phyloP scores from a whole-genome alignment of 1,140 invertebrate species.

The Carposina sasakii region DNA sequence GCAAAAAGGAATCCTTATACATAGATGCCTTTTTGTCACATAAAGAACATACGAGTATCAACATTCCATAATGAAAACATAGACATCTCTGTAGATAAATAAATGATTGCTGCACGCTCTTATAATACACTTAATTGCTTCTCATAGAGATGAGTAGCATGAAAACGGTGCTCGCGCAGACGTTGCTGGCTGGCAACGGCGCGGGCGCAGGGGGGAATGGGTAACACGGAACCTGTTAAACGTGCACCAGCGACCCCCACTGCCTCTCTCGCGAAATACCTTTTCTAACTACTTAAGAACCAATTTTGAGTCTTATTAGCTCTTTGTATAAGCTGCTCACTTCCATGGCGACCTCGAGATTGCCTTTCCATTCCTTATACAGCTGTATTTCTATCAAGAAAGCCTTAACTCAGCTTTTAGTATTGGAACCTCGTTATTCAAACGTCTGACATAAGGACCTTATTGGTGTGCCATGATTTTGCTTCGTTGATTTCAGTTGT shows the following conservation, averaged over 20 bases:
- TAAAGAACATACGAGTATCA: too few relatives aligned
- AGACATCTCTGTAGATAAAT: too few relatives aligned
- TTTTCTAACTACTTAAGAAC: slow-evolving; percentile 15
- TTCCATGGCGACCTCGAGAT: not conserved
- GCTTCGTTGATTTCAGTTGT: not conserved
- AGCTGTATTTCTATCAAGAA: slow-evolving; percentile 36
- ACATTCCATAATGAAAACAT: too few relatives aligned
- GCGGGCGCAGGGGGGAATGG: slow-evolving; percentile 22
- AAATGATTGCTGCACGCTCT: slow-evolving; percentile 26
- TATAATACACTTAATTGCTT: slow-evolving; percentile 52
- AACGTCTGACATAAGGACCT: slow-evolving; percentile 49
- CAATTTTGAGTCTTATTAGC: slow-evolving; percentile 19
- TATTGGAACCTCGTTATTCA: slow-evolving; percentile 50
- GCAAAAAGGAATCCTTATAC: too few relatives aligned
- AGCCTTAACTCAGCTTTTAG: slow-evolving; percentile 41
- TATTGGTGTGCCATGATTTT: slow-evolving; percentile 48
- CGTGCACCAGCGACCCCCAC: slow-evolving; percentile 47
- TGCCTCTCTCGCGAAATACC: slow-evolving; percentile 54
- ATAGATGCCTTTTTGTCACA: too few relatives aligned
- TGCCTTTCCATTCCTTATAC: slow-evolving; percentile 50
- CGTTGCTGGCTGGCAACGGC: slow-evolving; percentile 4
- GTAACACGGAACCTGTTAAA: slow-evolving; percentile 67
- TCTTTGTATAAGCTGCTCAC: not conserved
- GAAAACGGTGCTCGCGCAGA: slow-evolving; percentile 31
- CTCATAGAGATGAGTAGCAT: slow-evolving; percentile 31